These are phyloP conservation scores for Melanaphis sacchari DNA, from an alignment of 1,140 invertebrate genomes.

Conservation along the genomic window DNA sequence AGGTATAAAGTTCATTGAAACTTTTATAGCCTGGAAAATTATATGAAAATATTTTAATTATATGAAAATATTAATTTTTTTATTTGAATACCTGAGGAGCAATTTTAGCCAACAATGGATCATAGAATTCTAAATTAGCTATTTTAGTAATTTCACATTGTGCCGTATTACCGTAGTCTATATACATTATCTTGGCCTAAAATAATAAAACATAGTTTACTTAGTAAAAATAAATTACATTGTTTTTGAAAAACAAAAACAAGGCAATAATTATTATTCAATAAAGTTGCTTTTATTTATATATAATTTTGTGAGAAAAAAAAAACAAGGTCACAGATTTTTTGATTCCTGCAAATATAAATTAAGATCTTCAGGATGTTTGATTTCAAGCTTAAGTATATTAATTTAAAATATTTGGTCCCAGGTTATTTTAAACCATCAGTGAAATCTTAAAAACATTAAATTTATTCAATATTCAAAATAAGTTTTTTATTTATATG, in stretches of 20 bases:
- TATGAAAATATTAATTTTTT: not conserved
- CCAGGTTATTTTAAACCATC: too few relatives aligned
- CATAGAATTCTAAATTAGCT: conserved; percentile 5
- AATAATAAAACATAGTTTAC: not conserved
- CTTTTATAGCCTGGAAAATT: conserved; percentile 34
- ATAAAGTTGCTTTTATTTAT: too few relatives aligned
- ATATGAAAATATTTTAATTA: not conserved
- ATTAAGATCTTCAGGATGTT: too few relatives aligned
- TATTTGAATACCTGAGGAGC: conserved; percentile 37
- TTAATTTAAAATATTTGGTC: too few relatives aligned
- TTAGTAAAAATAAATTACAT: not conserved
- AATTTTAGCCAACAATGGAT: conserved; percentile 42
- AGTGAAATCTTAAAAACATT: too few relatives aligned
- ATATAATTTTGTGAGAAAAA: too few relatives aligned
- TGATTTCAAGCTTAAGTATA: too few relatives aligned
- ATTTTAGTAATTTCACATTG: conserved; percentile 42
- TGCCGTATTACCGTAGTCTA: conserved; percentile 45
- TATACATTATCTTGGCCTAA: conserved; percentile 37
- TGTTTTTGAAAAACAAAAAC: not conserved
- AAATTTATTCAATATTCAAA: too few relatives aligned
- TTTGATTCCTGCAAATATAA: too few relatives aligned
- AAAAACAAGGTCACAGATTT: too few relatives aligned
- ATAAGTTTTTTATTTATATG: too few relatives aligned
- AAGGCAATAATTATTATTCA: too few relatives aligned
- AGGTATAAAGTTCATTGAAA: conserved; percentile 44